These are phyloP conservation scores for Nowickia ferox DNA, from an alignment of 2,888 invertebrate species.

Conservation along the genomic window DNA sequence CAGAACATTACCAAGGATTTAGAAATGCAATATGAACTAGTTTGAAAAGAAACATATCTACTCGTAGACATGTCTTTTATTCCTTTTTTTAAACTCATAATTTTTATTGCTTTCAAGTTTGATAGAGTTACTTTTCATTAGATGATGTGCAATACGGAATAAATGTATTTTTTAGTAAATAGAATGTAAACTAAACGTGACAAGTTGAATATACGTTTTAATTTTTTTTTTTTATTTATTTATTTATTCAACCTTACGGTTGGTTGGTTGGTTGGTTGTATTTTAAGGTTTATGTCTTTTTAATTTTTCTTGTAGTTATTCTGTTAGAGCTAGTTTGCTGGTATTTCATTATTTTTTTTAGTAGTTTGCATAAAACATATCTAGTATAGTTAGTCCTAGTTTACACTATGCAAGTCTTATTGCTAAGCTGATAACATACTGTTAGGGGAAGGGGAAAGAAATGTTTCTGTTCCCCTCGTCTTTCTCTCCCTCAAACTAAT, in stretches of 20 bases:
- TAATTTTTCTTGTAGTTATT: neutral
- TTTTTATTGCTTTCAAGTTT: conserved; percentile 52
- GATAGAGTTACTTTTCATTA: conserved; percentile 64
- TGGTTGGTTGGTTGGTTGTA: conserved; percentile 12
- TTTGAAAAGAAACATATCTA: conserved; percentile 7
- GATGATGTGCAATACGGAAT: conserved; percentile 47
- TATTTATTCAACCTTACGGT: neutral
- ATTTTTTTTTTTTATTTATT: conserved; percentile 2
- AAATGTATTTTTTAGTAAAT: conserved; percentile 44
- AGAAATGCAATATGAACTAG: conserved; percentile 33
- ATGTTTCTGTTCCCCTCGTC: too few species aligned
- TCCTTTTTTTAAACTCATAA: neutral
- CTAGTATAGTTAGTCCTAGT: conserved; percentile 44
- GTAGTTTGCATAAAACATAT: conserved; percentile 62
- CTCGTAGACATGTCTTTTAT: conserved; percentile 13
- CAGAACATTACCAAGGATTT: conserved; percentile 19
- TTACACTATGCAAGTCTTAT: too few species aligned
- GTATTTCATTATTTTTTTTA: conserved; percentile 32
- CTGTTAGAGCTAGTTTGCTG: conserved; percentile 21
- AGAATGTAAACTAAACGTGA: conserved; percentile 67
- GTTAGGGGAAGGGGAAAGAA: too few species aligned
- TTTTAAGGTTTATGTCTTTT: neutral
- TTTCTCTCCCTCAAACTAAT: too few species aligned
- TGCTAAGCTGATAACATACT: too few species aligned
- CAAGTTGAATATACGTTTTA: conserved; percentile 51